These are phyloP conservation scores for Capromys pilorides DNA, from an alignment of 2,797 vertebrate genomes.

Conservation along the genomic window DNA sequence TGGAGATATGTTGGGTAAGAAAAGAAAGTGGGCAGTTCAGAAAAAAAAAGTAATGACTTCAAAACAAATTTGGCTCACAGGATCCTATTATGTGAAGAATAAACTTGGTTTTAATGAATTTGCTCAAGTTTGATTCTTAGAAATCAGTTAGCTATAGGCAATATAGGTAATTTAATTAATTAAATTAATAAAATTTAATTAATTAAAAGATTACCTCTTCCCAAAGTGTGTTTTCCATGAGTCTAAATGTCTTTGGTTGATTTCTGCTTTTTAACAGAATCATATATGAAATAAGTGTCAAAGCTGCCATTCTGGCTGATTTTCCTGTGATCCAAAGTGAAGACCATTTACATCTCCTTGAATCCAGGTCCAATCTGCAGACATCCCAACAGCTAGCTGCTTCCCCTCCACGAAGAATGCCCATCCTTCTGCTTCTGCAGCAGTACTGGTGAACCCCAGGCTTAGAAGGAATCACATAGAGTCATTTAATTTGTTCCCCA, in stretches of 20 bases:
- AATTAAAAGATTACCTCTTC: conserved; percentile 43
- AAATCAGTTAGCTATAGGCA: not conserved
- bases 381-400: not conserved
- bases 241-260: conserved; percentile 41
- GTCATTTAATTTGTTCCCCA: conserved; percentile 1
- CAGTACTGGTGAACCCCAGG: not conserved
- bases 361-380: not conserved
- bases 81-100: conserved; percentile 18
- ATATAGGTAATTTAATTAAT: not conserved
- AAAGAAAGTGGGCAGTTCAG: not conserved
- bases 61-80: not conserved
- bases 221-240: conserved; percentile 48
- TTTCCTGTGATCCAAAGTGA: not conserved
- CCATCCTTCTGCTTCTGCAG: not conserved
- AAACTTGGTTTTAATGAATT: not conserved
- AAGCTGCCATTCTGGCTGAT: not conserved
- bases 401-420: not conserved
- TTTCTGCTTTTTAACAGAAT: conserved; percentile 41
- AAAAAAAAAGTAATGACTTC: not conserved
- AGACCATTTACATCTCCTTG: not conserved
- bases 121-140: conserved; percentile 12
- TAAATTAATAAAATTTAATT: too few relatives aligned
- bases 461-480: not conserved
- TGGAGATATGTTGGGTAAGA: not conserved
- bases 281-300: not conserved